Evolutionary conservation across 1,140 invertebrate species (phyloP).

Genomic region (Portunus trituberculatus): DNA sequence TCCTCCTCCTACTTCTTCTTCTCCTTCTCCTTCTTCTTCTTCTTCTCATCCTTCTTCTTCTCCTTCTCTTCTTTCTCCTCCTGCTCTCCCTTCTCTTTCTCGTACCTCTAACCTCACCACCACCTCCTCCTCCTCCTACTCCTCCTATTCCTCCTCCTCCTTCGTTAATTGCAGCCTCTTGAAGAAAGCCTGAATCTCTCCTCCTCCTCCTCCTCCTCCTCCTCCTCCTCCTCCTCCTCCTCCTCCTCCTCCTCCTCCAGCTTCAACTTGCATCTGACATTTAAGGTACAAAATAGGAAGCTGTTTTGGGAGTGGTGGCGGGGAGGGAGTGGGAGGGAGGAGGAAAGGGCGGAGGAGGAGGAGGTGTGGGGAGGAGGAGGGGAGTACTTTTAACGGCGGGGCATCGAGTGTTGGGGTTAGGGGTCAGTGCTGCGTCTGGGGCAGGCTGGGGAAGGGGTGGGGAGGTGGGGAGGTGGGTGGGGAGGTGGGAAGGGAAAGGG

Average conservation of each 20-base stretch:
- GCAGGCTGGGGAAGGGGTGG: background rate
- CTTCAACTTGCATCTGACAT: background rate
- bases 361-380: background rate
- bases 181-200: too few species aligned
- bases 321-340: background rate
- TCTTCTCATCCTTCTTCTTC: background rate
- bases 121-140: background rate
- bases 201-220: too few species aligned
- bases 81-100: constrained; percentile 2
- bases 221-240: too few species aligned
- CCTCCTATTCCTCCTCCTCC: background rate
- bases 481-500: background rate
- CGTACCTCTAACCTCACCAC: background rate
- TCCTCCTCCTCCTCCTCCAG: background rate
- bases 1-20: background rate
- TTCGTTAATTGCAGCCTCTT: background rate
- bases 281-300: constrained; percentile 13
- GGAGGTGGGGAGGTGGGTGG: background rate
- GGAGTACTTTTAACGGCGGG: background rate
- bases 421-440: background rate
- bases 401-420: too few species aligned
- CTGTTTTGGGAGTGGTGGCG: background rate
- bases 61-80: constrained; percentile 26
- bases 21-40: background rate
- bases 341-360: background rate